Evolutionary conservation across 2,888 invertebrate species (phyloP).

Genomic region (Himalopsyche anomala): DNA sequence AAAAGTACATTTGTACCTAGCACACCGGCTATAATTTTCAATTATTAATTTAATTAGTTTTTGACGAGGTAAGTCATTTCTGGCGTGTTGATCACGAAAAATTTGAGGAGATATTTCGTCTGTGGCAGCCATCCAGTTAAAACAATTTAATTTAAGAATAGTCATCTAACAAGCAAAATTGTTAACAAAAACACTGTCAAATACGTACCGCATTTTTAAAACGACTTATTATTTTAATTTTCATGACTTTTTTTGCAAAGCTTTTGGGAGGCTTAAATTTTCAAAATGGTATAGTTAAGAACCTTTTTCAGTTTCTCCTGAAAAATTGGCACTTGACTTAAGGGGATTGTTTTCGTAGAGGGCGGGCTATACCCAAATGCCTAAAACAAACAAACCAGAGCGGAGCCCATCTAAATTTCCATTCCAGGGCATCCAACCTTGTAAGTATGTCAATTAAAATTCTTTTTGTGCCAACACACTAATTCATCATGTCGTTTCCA

Average conservation of each 20-base stretch:
- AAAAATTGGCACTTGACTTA: constrained; percentile 42
- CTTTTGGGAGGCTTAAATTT: background rate
- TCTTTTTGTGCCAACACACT: constrained; percentile 29
- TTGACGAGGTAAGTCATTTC: too few relatives aligned
- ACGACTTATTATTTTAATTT: background rate
- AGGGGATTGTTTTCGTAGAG: constrained; percentile 10
- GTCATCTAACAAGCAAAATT: too few relatives aligned
- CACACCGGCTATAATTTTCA: too few relatives aligned
- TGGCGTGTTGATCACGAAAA: too few relatives aligned
- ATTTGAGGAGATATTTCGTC: too few relatives aligned
- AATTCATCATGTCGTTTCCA: constrained; percentile 29
- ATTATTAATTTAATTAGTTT: too few relatives aligned
- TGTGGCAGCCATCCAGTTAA: too few relatives aligned
- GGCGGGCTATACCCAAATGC: background rate
- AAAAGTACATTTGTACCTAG: too few relatives aligned
- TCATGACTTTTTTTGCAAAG: background rate
- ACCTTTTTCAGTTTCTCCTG: constrained; percentile 23
- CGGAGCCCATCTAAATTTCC: constrained; percentile 23
- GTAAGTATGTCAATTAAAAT: constrained; percentile 39
- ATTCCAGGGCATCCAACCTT: background rate
- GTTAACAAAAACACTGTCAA: background rate
- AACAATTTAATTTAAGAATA: too few relatives aligned
- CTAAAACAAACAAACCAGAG: constrained; percentile 26
- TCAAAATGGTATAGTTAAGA: background rate
- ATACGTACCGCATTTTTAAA: too few relatives aligned